Evolutionary conservation across 2,888 invertebrate genomes (phyloP).

Genomic region (Byasa hedistus): DNA sequence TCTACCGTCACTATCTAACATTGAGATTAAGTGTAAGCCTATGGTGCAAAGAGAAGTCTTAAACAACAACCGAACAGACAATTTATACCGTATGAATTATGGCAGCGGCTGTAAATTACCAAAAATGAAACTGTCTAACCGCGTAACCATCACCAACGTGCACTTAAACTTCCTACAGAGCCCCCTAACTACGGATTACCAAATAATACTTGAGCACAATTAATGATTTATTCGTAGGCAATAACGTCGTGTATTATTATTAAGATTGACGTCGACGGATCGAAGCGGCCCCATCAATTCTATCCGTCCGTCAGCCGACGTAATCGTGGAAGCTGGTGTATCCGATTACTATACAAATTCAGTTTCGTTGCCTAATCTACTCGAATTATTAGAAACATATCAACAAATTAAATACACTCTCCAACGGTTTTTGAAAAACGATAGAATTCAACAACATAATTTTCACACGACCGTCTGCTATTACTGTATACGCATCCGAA

Average conservation of each 20-base stretch:
- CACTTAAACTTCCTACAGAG: background rate
- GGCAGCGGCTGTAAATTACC: too few species aligned
- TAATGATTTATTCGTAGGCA: conserved; percentile 27
- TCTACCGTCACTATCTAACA: too few species aligned
- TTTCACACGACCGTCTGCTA: too few species aligned
- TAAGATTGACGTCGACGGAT: conserved; percentile 56
- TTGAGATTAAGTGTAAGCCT: too few species aligned
- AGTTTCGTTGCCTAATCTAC: conserved; percentile 27
- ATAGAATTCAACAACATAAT: background rate
- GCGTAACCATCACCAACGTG: background rate
- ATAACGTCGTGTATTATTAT: conserved; percentile 46
- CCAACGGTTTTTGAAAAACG: background rate
- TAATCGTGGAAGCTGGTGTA: conserved; percentile 52
- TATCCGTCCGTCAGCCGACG: conserved; percentile 34
- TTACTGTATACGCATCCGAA: too few species aligned
- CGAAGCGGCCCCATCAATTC: conserved; percentile 53
- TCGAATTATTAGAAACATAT: conserved; percentile 12
- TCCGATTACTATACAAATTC: conserved; percentile 48
- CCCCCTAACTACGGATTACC: background rate
- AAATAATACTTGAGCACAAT: conserved; percentile 16
- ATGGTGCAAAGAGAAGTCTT: too few species aligned
- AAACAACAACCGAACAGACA: too few species aligned
- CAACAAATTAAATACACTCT: conserved; percentile 5
- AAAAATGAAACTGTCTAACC: too few species aligned
- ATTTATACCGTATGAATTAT: too few species aligned